A percentile compares a stretch with the other conserved stretches of the same genome.
phyloP scores from a whole-genome alignment of 2,888 invertebrate species.

The Rhingia campestris region DNA sequence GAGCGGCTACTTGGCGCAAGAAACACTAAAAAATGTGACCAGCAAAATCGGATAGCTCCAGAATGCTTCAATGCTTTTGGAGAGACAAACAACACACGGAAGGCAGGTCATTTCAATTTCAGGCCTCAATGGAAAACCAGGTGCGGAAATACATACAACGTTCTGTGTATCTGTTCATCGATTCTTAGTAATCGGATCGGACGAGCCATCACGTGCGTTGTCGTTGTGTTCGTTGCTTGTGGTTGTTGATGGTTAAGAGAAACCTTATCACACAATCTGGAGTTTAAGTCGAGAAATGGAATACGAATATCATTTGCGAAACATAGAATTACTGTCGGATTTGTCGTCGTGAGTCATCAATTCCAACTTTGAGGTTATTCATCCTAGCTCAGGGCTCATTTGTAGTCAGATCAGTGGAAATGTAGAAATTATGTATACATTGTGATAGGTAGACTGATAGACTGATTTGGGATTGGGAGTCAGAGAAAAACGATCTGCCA shows the following conservation, averaged over 20 bases:
- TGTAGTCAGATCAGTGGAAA: too few species aligned
- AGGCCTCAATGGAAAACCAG: conserved; percentile 30
- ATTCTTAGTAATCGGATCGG: conserved; percentile 14
- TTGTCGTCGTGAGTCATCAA: too few species aligned
- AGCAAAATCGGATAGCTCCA: background rate
- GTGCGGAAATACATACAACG: conserved; percentile 15
- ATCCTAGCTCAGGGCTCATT: too few species aligned
- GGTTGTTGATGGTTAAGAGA: conserved; percentile 16
- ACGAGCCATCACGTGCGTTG: conserved; percentile 30
- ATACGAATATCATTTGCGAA: background rate
- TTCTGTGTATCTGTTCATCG: background rate
- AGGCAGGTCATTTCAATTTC: conserved; percentile 33
- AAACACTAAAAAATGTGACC: too few species aligned
- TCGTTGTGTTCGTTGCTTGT: background rate
- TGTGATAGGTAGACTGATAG: too few species aligned
- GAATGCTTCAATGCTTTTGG: background rate
- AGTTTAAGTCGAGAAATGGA: background rate
- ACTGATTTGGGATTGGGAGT: too few species aligned
- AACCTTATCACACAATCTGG: background rate
- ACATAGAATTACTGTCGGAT: too few species aligned
- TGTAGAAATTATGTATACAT: too few species aligned
- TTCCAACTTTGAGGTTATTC: too few species aligned
- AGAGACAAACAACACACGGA: conserved; percentile 18
- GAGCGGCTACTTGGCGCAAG: background rate
- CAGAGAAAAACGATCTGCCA: too few species aligned